Evolutionary conservation across 2,113 vertebrate species (phyloP), one percentile per base, ranked within the genome.

Genomic region (Serinus canaria): DNA sequence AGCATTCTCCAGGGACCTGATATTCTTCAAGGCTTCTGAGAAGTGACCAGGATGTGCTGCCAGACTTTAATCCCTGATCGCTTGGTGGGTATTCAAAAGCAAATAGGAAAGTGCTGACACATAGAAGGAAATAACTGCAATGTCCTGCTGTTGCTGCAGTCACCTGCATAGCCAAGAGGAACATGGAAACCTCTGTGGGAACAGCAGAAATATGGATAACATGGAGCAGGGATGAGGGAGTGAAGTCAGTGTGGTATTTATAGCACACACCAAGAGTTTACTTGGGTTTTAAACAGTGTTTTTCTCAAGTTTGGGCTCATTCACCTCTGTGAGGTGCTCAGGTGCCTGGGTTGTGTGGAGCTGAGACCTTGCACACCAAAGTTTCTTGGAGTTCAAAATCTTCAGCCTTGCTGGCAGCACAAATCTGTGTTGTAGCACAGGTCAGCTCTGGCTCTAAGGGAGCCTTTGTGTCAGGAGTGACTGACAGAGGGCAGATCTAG

Each of bases 101-200:
- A 84, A 87, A 89, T 78, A 68, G 58, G 21, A 59, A 89, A 95
- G 74, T 79, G 81, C 95, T 94, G 92, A 95, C 46, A 41, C 64
- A 11, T 12, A 44, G 30, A 75, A 68, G 77, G 83, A 78, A 93
- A 56, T 41, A 64, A 43, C 66, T 74, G 64, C 83, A n/a, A 0
- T 44, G 66, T 92, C 62, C 87, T 55, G 72, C 72, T 81, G 76
- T 25, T 83, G 44, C 63, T 30, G 21, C 24, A 60, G 64, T 84
- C 49, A 70, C 74, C 62, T 35, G 39, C 6, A 1, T 6, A 63
- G 68, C 56, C 62, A 16, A 47, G 69, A 89, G 52, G 69, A 62
- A 47, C 25, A 18, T 0, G 0, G 62, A 88, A 69, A 49, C 27
- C 43, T n/a, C 79, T 9, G 25, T 15, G 18, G 24, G 31, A 47